Percentiles rank a stretch among this genome's conserved stretches.
These are phyloP conservation scores for Sebastes baramenuke DNA, from an alignment of 2,797 vertebrate species.

Conservation along the genomic window DNA sequence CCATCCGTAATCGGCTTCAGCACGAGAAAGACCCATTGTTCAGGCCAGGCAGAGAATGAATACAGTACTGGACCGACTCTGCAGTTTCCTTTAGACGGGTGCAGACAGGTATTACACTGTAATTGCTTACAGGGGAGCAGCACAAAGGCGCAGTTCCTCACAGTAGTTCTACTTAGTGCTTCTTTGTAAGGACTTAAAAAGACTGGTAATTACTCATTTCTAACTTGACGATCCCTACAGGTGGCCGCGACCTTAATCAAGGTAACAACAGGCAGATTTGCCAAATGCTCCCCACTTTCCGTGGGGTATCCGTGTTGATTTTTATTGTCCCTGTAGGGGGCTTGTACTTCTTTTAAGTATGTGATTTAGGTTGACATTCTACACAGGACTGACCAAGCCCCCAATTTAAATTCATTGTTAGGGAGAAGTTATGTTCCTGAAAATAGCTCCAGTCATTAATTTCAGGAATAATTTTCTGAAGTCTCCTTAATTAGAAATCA, in stretches of 20 bases:
- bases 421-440: conserved; percentile 14
- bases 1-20: conserved; percentile 16
- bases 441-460: conserved; percentile 44
- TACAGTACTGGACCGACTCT: conserved; percentile 36
- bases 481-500: conserved; percentile 73
- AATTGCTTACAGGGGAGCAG: conserved; percentile 11
- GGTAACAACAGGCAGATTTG: conserved; percentile 30
- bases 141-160: conserved; percentile 4
- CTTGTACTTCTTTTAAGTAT: conserved; percentile 10
- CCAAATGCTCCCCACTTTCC: conserved; percentile 5
- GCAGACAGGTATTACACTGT: conserved; percentile 23
- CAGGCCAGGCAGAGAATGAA: conserved; percentile 26
- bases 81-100: conserved; percentile 47
- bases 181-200: conserved; percentile 12
- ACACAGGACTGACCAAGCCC: conserved; percentile 8
- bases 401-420: conserved; percentile 44
- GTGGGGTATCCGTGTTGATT: not conserved
- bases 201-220: conserved; percentile 34
- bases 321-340: conserved; percentile 18
- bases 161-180: not conserved
- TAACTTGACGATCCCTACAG: conserved; percentile 8
- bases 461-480: conserved; percentile 64
- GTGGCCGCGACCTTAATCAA: conserved; percentile 35
- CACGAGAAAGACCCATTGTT: conserved; percentile 57
- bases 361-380: conserved; percentile 32